Base-by-base conservation (phyloP, 2,113 vertebrate genomes). In the Colius striatus region DNA sequence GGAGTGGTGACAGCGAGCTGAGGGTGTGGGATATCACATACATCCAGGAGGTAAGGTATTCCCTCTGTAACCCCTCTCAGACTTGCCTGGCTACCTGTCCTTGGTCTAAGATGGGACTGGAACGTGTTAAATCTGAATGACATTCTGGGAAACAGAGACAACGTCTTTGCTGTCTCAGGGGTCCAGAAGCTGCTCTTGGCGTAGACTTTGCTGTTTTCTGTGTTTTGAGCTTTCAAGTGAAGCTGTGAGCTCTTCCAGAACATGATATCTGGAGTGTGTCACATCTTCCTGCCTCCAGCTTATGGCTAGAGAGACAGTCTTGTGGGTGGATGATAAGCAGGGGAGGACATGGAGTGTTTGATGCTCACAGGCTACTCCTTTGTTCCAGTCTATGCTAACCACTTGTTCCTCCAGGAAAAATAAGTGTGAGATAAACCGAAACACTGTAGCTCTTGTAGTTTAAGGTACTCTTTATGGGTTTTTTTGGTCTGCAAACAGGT, bases 1-100 rank as follows among this genome's bases (percentile, higher is more conserved):
- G 99, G 25, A 98, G 99, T 3, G 98, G 98, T 6, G 99, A 99
- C 98, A 99, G 99, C 75, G 99, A 99, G 73, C 98, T 99, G 22
- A 97, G 99, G 66, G 99, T 98, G 36, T 99, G 99, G 99, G 98
- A 99, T 95, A 97, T 99, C 71, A 30, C 30, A 0, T 99, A 98
- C 84, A 96, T 98, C 47, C 66, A 96, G 63, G 96, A 97, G 89
- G 97, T 97, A 96, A 95, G 91, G 43, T 67, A 30, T 17, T 68
- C 22, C 13, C 45, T n/a, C 41, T 84, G 15, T 54, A 54, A 41
- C 21, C 11, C 25, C 32, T 67, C 11, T 15, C 11, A 16, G 6
- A 25, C 30, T 71, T 87, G 75, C 36, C 18, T 25, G 43, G 12
- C 34, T 75, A 38, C 57, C 81, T 87, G 5, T 34, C 58, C 84